These are phyloP conservation scores for Crotalus adamanteus DNA, from an alignment of 2,797 vertebrate genomes.

Conservation along the genomic window DNA sequence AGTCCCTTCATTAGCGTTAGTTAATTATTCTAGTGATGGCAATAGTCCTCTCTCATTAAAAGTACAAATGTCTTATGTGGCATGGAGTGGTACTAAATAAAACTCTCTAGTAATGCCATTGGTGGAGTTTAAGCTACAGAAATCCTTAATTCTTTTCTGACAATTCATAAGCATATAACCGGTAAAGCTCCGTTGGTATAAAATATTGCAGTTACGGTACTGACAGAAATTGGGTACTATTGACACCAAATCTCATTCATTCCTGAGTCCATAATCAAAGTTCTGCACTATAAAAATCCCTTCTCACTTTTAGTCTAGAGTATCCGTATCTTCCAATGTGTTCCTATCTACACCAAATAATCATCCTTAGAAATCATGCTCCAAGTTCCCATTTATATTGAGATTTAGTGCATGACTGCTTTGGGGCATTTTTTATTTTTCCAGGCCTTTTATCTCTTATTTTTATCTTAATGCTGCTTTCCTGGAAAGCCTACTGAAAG, in stretches of 20 bases:
- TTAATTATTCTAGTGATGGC: background rate
- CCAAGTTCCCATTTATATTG: background rate
- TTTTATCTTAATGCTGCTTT: background rate
- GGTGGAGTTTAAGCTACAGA: background rate
- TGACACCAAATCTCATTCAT: background rate
- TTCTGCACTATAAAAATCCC: background rate
- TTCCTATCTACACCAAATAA: background rate
- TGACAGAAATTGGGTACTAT: background rate
- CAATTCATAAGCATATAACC: background rate
- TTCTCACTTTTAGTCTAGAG: background rate
- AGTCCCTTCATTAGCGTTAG: background rate
- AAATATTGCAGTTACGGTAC: background rate
- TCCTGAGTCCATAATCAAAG: background rate
- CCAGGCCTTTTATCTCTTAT: background rate
- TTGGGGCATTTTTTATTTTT: background rate
- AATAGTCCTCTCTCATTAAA: background rate
- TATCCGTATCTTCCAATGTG: background rate
- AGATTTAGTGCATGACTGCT: background rate
- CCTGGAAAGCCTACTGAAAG: background rate
- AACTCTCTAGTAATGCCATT: background rate
- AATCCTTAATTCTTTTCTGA: background rate
- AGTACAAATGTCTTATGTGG: background rate
- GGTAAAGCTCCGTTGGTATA: background rate
- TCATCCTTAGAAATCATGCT: background rate
- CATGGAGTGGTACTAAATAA: background rate